phyloP scores from a whole-genome alignment of 2,797 vertebrate genomes.

The Helarctos malayanus region DNA sequence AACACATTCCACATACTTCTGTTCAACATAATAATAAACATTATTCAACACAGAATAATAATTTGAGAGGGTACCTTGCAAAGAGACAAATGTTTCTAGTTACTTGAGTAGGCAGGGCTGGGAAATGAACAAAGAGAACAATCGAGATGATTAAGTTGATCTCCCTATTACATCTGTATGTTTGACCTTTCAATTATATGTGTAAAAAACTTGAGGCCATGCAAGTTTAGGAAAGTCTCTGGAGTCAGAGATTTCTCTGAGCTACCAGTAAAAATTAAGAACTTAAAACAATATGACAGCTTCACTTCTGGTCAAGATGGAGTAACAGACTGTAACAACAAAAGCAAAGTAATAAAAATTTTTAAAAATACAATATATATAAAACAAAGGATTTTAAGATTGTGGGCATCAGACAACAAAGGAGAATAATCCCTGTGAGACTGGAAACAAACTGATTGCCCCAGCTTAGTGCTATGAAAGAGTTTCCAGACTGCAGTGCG shows the following conservation, averaged over 20 bases:
- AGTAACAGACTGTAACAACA: background rate
- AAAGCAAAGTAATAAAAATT: background rate
- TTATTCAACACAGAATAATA: background rate
- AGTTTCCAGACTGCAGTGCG: background rate
- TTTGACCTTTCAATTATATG: conserved; percentile 55
- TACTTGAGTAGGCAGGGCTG: background rate
- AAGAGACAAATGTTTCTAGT: conserved; percentile 25
- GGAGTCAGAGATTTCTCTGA: conserved; percentile 13
- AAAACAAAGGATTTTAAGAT: conserved; percentile 30
- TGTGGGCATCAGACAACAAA: background rate
- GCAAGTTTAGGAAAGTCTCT: background rate
- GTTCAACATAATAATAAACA: background rate
- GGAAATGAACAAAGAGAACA: conserved; percentile 49
- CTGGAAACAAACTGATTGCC: conserved; percentile 7
- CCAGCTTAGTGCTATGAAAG: background rate
- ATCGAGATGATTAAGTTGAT: conserved; percentile 23
- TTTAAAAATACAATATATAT: background rate
- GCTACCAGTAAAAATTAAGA: background rate
- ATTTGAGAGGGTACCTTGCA: conserved; percentile 25
- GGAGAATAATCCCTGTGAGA: background rate
- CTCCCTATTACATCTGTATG: background rate
- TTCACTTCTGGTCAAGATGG: conserved; percentile 11
- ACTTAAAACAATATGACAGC: conserved; percentile 10
- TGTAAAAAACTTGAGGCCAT: conserved; percentile 25
- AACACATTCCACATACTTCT: background rate